phyloP scores from a whole-genome alignment of 2,797 vertebrate species.

The Lagorchestes hirsutus region DNA sequence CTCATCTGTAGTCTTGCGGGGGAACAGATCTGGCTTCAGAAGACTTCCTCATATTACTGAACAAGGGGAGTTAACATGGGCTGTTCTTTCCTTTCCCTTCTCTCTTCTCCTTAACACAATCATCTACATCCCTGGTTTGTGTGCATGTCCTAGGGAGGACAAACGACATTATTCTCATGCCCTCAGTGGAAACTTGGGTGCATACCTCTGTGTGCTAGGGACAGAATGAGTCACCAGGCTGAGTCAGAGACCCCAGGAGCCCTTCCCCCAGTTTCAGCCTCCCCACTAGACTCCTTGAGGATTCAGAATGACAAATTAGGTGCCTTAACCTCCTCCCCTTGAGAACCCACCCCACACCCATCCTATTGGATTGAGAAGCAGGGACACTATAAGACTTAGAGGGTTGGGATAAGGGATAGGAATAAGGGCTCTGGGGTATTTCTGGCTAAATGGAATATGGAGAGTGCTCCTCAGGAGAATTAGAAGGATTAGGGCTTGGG shows the following conservation, averaged over 20 bases:
- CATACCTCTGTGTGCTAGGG: constrained; percentile 18
- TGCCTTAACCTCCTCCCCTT: background rate
- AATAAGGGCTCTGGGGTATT: background rate
- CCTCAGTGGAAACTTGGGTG: constrained; percentile 38
- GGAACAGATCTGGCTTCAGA: background rate
- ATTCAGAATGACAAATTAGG: background rate
- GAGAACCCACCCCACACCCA: background rate
- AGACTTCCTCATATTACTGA: background rate
- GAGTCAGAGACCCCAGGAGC: constrained; percentile 72
- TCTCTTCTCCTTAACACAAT: constrained; percentile 5
- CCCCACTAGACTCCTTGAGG: background rate
- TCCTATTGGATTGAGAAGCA: background rate
- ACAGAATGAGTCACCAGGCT: constrained; percentile 64
- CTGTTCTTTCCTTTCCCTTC: constrained; percentile 15
- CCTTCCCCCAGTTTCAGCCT: constrained; percentile 13
- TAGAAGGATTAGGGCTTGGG: background rate
- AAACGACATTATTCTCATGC: background rate
- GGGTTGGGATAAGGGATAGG: background rate
- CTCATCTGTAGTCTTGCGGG: background rate
- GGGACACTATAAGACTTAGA: background rate
- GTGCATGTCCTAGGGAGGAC: constrained; percentile 31
- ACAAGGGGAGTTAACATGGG: background rate
- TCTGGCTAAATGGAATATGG: background rate
- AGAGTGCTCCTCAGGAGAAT: background rate
- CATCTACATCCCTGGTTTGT: constrained; percentile 9